Base-by-base conservation (phyloP, 2,888 invertebrate species). In the Hemaris fuciformis region DNA sequence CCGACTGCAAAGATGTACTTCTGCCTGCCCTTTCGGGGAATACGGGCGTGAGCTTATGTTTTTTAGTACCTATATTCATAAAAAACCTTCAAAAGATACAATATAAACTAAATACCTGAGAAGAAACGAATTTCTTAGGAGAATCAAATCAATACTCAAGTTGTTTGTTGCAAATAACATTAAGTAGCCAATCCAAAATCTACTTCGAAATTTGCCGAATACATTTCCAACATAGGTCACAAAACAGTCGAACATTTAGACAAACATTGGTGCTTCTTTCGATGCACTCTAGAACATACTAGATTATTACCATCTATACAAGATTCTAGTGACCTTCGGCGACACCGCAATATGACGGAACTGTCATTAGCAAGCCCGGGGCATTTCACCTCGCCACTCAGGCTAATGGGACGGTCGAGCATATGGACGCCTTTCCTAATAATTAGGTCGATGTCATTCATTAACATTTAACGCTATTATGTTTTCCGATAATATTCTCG, bases 311-410 rank as follows among this genome's bases (percentile, higher is more conserved):
- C 20, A n/a, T n/a, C n/a, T 42, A 42, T 6, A 18, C 18, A 7
- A 15, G 42, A 42, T 45, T 22, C 6, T 45, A 38, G 13, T 38
- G 2, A 8, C 20, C 38, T 8, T n/a, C 38, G 10, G 6, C 0
- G 27, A 18, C 42, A 25, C 69, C 64, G 68, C 71, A 72, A 71
- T 73, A 70, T 74, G 78, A 71, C 74, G 72, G n/a, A 71, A 70
- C 70, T 76, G 77, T 74, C 77, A 77, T 77, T 79, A 79, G 75
- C 74, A 68, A 69, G 67, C 64, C 67, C 65, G 67, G 65, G 68
- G 66, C 71, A 70, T 69, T 73, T 73, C 72, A 68, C 69, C 75
- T 75, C 76, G 78, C 77, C 77, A 78, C 80, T 80, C 66, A 67
- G 69, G 71, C 71, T 80, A 79, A 81, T 80, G 76, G 72, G 38